phyloP scores from a whole-genome alignment of 1,140 invertebrate genomes.

The Sycophila sp. region DNA sequence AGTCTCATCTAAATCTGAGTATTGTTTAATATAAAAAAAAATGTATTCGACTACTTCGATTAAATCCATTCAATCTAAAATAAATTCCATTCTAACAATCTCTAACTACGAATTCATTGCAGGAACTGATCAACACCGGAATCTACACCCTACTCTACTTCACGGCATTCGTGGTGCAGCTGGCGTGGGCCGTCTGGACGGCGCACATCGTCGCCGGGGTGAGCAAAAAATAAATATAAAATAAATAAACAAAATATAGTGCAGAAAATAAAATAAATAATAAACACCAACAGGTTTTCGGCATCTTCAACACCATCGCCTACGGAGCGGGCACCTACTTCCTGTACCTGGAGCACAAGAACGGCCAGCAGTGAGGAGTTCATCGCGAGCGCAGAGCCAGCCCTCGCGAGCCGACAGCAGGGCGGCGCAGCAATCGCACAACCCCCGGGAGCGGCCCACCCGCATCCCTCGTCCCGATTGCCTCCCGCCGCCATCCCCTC shows the following conservation, averaged over 20 bases:
- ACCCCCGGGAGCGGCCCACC: too few relatives aligned
- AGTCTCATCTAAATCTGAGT: too few relatives aligned
- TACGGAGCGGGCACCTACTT: constrained; percentile 81
- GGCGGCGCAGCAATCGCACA: too few relatives aligned
- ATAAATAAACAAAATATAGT: background rate
- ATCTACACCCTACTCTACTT: constrained; percentile 78
- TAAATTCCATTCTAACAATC: too few relatives aligned
- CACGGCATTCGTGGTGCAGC: constrained; percentile 82
- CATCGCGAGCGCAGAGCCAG: background rate
- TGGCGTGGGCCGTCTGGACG: constrained; percentile 68
- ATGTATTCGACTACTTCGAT: too few relatives aligned
- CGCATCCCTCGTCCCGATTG: too few relatives aligned
- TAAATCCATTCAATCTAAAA: too few relatives aligned
- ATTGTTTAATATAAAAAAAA: too few relatives aligned
- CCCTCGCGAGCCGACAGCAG: too few relatives aligned
- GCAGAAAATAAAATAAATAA: background rate
- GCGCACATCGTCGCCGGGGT: constrained; percentile 80
- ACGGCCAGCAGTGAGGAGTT: constrained; percentile 50
- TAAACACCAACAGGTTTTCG: constrained; percentile 74
- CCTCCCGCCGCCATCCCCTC: too few relatives aligned
- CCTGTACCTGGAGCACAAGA: constrained; percentile 80
- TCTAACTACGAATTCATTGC: too few relatives aligned
- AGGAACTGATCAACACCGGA: constrained; percentile 83
- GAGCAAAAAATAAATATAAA: constrained; percentile 51
- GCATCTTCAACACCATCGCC: constrained; percentile 81